Evolutionary conservation across 2,797 vertebrate genomes (phyloP), one percentile per base, ranked within the genome.

Genomic region (Silurus lanzhouensis): DNA sequence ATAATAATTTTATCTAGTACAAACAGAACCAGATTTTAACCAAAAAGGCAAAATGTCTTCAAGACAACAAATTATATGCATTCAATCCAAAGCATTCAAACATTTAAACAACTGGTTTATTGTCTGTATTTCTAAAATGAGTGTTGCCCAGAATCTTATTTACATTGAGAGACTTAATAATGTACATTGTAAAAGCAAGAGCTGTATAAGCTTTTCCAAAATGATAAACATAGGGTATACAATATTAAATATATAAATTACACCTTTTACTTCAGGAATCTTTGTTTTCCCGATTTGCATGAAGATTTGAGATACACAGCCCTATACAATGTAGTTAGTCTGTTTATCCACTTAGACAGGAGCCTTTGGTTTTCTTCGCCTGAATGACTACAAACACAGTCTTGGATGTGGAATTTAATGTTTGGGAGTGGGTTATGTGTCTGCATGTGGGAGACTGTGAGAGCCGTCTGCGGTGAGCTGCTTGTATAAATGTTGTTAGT

Each of bases 401-500:
- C 38, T 27, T 64, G 38, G 60, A 80, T 64, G 60, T 48, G 60
- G 38, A 44, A 2, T 79, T 25, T 80, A 64, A 64, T 64, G 77
- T 64, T 64, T 48, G 60, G 25, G 7, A 17, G 60, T 19, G 52
- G 52, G 52, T 76, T 15, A 4, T n/a, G 70, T 14, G 44, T 72
- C 17, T 48, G 38, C 8, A 38, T 10, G 61, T 19, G 60, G 78
- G 38, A 64, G 38, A 64, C 78, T 25, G 20, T 25, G 61, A 66
- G 78, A 48, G 61, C 77, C 2, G 60, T 48, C 77, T 80, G 77
- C 14, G 77, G 77, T 9, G 20, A 80, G 77, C 20, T 12, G n/a
- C 60, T 80, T 46, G 22, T 9, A 64, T 64, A 80, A 78, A 80
- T 80, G 77, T 79, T 44, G 58, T 78, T 58, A 58, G 74, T 79